Evolutionary conservation across 2,888 invertebrate genomes (phyloP), one percentile per base, ranked within the genome.

Genomic region (Polyploca ridens): DNA sequence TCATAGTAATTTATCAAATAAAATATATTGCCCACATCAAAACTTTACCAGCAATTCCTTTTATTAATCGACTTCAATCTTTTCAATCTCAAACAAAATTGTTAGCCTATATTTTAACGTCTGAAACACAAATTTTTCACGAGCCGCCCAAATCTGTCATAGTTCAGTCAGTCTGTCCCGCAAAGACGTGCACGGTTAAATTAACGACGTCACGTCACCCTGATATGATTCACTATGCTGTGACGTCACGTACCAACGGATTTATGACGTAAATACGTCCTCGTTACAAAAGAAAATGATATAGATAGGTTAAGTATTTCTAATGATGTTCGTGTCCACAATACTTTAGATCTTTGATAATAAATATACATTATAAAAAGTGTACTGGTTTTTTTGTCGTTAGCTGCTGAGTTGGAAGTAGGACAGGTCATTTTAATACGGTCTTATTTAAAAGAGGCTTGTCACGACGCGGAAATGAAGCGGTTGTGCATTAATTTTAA

Each of bases 191-290:
- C 74, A 70, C 72, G 73, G 72, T 68, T 70, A 81, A 84, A 88
- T 86, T 88, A 85, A 88, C 86, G 89, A 85, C 85, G 79, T 80
- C 82, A 86, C 81, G 86, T 81, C 79, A 76, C 72, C 77, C 75
- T 79, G 84, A 84, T 86, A 84, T 80, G 84, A 85, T 86, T 84
- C 83, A 85, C 69, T 69, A 72, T 67, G 69, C 64, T 68, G 64
- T 82, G 81, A 81, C 78, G 73, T 78, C 81, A 75, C 65, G 69
- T 68, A 65, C 75, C 69, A 66, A 64, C 66, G 66, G 76, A 82
- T 83, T 81, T 82, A 79, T 81, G 75, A 75, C 63, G 59, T 70
- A 78, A 76, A 82, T 85, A 78, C 75, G 81, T 80, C 74, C 77
- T 78, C 69, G 75, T 81, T 79, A 82, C 74, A 75, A 78, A 79